These are phyloP conservation scores for Psococerastis gibbosa DNA, from an alignment of 2,888 invertebrate genomes.

Conservation along the genomic window DNA sequence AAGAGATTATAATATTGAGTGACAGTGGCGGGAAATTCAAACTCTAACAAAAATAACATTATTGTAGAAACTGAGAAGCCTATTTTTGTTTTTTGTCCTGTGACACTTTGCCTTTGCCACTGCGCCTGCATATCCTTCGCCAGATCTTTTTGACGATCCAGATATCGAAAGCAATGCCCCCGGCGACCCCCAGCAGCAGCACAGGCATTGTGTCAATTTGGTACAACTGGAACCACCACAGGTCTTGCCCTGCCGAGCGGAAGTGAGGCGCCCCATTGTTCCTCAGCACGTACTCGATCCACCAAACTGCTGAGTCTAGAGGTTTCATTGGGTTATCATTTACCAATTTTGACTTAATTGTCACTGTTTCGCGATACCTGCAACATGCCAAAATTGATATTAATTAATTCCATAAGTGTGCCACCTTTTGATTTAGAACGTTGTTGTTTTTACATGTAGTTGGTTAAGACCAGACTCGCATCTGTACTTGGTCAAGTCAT, in stretches of 20 bases:
- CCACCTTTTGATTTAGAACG: no score
- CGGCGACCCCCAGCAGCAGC: conserved; percentile 6
- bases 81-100: no score
- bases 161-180: not conserved
- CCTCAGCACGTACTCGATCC: conserved; percentile 15
- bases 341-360: conserved; percentile 2
- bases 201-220: conserved; percentile 17
- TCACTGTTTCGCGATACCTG: conserved; percentile 9
- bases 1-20: no score
- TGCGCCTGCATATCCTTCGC: not conserved
- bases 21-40: no score
- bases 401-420: no score
- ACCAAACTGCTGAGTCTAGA: conserved; percentile 16
- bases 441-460: no score
- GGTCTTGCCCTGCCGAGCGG: conserved; percentile 16
- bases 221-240: conserved; percentile 18
- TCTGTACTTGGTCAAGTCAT: no score
- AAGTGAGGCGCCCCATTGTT: conserved; percentile 18
- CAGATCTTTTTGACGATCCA: not conserved
- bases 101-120: no score
- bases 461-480: no score
- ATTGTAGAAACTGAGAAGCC: no score
- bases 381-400: no score
- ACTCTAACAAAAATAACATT: no score
- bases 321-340: conserved; percentile 12